Evolutionary conservation across 2,888 invertebrate species (phyloP), one percentile per base, ranked within the genome.

Genomic region (Smittia sp.): DNA sequence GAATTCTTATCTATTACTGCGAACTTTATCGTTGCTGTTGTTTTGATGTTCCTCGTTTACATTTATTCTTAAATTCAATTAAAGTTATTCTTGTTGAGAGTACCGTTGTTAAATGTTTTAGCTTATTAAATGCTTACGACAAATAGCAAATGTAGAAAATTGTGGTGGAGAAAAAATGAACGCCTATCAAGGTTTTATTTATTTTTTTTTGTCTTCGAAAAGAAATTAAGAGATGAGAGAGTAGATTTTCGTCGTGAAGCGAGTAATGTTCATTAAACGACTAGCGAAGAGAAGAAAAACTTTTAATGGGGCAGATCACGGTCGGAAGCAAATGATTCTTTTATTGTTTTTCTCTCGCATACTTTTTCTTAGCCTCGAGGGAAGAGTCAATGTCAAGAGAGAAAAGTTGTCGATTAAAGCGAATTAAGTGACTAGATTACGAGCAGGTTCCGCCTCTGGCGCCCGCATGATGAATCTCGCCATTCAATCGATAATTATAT

Each of bases 251-350:
- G 22, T 18, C 22, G 58, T 18, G 58, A 58, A 58, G 22, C 58
- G 58, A 58, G 58, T 58, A 58, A 58, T 58, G 58, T 18, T 22
- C 58, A 20, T 58, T 58, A 58, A 58, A 58, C 58, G n/a, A 58
- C 9, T 4, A 58, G 9, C 9, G 22, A 58, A 18, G 11, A 22
- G n/a, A 58, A 58, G 18, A 58, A 58, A 58, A 58, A 58, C 58
- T 58, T 58, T 58, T 58, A 58, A 58, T 58, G 22, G 58, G 58
- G 58, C 58, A 58, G 58, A 58, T 58, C 58, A 58, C 58, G 58
- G 58, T 58, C 58, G 18, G 58, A 58, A 58, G 58, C 7, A 58
- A 58, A 58, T 58, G 46, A 46, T 46, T 46, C 46, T 46, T 58
- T 22, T 58, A 58, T 58, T 22, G 58, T 58, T 58, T 58, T 7